Percentiles rank a stretch among this genome's conserved stretches.
These are phyloP conservation scores for Florisuga fusca DNA, from an alignment of 2,797 vertebrate species.

Conservation along the genomic window DNA sequence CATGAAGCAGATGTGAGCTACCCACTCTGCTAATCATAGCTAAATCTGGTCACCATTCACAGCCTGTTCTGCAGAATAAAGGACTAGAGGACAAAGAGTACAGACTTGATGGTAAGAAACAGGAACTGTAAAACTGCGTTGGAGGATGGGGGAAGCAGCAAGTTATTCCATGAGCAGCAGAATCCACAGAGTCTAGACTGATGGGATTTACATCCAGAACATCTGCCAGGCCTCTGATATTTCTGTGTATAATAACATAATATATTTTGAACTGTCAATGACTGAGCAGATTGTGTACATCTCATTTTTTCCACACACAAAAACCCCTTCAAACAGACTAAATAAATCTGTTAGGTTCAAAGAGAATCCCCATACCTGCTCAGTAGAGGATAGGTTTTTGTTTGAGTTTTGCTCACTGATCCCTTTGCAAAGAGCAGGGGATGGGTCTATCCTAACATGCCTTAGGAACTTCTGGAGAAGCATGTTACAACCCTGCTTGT, in stretches of 20 bases:
- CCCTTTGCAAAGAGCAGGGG: neutral
- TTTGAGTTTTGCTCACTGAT: neutral
- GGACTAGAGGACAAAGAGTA: neutral
- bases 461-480: neutral
- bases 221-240: conserved; percentile 28
- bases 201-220: conserved; percentile 25
- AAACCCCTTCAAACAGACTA: neutral
- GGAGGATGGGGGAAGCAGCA: neutral
- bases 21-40: neutral
- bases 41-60: conserved; percentile 19
- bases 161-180: conserved; percentile 10
- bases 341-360: neutral
- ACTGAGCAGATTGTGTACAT: neutral
- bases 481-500: neutral
- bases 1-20: neutral
- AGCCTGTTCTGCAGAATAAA: conserved; percentile 13
- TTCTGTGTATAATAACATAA: neutral
- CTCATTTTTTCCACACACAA: neutral
- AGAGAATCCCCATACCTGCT: neutral
- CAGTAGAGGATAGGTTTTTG: neutral
- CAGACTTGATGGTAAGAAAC: conserved; percentile 1
- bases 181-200: conserved; percentile 30
- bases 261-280: conserved; percentile 3
- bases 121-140: neutral
- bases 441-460: neutral